These are phyloP conservation scores for Bufotes viridis DNA, from an alignment of 2,797 vertebrate species.

Conservation along the genomic window DNA sequence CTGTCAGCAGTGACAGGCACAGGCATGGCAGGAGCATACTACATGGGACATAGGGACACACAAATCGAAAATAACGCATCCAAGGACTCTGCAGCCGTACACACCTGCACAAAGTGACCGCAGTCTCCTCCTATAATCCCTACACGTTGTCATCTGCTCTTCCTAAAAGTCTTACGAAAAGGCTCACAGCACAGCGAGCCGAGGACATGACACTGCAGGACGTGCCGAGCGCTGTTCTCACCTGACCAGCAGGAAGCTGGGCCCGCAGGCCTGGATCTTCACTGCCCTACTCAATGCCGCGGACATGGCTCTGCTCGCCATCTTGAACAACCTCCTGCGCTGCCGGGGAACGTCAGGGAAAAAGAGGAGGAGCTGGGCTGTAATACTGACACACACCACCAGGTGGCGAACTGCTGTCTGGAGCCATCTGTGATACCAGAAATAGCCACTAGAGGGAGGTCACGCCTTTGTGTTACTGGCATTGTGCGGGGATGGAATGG, in stretches of 20 bases:
- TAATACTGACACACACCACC: not conserved
- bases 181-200: too few relatives aligned
- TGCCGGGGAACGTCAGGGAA: constrained; percentile 41
- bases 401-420: constrained; percentile 17
- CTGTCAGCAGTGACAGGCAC: too few relatives aligned
- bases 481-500: not conserved
- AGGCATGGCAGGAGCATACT: too few relatives aligned
- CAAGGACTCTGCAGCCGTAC: too few relatives aligned
- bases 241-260: constrained; percentile 42
- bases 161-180: too few relatives aligned
- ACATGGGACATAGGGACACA: too few relatives aligned
- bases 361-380: constrained; percentile 40
- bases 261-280: constrained; percentile 55
- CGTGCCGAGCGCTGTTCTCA: not conserved
- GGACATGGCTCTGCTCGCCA: constrained; percentile 55
- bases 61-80: too few relatives aligned
- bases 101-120: too few relatives aligned
- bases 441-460: constrained; percentile 10
- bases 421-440: not conserved
- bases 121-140: too few relatives aligned
- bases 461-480: not conserved
- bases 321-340: constrained; percentile 40
- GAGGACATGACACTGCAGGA: too few relatives aligned
- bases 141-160: too few relatives aligned
- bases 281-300: constrained; percentile 48